Conservation (phyloP, 2,113 vertebrate genomes). For the Chamaea fasciata region DNA sequence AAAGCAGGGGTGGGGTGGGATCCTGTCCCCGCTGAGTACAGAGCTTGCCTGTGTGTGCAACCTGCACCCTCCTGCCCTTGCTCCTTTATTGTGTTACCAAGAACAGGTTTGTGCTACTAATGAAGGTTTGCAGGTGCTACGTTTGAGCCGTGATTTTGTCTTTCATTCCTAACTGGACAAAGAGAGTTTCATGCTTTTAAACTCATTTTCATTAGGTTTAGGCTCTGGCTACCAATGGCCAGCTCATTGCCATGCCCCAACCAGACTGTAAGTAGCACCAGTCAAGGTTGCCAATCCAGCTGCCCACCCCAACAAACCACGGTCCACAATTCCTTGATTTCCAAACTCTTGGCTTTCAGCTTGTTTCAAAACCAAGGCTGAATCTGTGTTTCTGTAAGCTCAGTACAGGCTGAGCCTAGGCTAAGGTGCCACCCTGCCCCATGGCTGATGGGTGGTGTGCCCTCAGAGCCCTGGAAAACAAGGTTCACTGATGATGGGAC, state of each 20-base stretch:
- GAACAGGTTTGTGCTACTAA: not conserved
- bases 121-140: not conserved
- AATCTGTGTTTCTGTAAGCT: not conserved
- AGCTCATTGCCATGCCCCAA: not conserved
- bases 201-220: not conserved
- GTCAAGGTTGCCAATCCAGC: rapidly evolving
- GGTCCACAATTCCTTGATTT: not conserved
- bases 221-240: no score
- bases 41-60: not conserved
- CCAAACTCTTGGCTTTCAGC: not conserved
- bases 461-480: not conserved
- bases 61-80: not conserved
- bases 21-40: not conserved
- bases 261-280: not conserved
- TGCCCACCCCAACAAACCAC: not conserved
- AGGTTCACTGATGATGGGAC: not conserved
- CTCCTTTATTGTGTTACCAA: not conserved
- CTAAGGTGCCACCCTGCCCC: not conserved
- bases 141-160: not conserved
- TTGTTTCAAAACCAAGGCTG: not conserved
- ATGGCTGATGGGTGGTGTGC: not conserved
- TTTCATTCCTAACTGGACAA: not conserved
- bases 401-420: not conserved
- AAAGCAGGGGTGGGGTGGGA: not conserved
- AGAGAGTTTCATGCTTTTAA: not conserved